These are phyloP conservation scores for Eupelmus urozonus DNA, from an alignment of 2,888 invertebrate species.

Conservation along the genomic window DNA sequence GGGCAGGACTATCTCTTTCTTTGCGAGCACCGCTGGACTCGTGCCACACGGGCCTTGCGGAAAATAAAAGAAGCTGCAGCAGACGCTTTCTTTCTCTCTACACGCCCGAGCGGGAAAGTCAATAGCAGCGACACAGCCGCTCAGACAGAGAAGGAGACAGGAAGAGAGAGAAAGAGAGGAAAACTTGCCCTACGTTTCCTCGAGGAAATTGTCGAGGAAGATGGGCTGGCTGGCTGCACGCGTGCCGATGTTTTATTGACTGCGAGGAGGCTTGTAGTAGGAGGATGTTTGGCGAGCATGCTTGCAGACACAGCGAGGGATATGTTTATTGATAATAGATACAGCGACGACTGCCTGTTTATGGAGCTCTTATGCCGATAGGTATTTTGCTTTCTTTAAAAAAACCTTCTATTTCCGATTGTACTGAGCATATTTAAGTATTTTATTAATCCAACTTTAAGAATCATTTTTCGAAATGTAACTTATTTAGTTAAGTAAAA, in stretches of 20 bases:
- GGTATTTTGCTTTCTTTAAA: too few relatives aligned
- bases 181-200: neutral
- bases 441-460: too few relatives aligned
- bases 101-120: constrained; percentile 20
- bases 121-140: constrained; percentile 38
- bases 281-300: constrained; percentile 20
- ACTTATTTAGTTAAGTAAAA: too few relatives aligned
- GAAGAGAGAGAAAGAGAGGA: too few relatives aligned
- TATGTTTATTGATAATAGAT: too few relatives aligned
- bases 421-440: too few relatives aligned
- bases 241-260: constrained; percentile 46
- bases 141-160: neutral
- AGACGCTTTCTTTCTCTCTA: neutral
- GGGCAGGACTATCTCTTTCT: constrained; percentile 36
- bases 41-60: constrained; percentile 11
- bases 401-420: too few relatives aligned
- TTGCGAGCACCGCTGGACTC: constrained; percentile 11
- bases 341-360: too few relatives aligned
- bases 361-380: too few relatives aligned
- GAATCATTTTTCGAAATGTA: too few relatives aligned
- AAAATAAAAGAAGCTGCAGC: constrained; percentile 25
- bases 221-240: neutral
- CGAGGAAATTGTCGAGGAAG: constrained; percentile 29
- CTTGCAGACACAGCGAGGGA: neutral
- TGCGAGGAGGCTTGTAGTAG: neutral